These are phyloP conservation scores for Bradypodion pumilum DNA, from an alignment of 2,797 vertebrate genomes.

Conservation along the genomic window DNA sequence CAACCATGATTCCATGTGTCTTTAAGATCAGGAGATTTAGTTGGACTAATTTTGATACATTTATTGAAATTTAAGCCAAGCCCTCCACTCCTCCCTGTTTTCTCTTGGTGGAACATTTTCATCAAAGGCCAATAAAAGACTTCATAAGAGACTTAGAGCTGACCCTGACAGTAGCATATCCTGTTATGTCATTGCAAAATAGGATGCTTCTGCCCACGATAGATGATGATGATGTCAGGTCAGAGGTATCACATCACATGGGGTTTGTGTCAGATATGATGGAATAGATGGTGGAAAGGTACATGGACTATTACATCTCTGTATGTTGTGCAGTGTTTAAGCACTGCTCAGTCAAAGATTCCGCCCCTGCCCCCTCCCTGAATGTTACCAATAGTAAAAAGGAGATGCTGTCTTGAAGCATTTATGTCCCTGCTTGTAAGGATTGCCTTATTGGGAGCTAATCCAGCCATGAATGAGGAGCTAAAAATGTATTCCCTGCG, in stretches of 20 bases:
- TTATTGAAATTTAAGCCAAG: background rate
- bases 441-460: conserved; percentile 4
- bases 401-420: background rate
- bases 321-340: background rate
- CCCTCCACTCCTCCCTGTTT: background rate
- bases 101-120: background rate
- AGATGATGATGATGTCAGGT: background rate
- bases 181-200: background rate
- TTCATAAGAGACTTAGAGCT: background rate
- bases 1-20: background rate
- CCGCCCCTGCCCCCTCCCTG: background rate
- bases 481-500: background rate
- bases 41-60: background rate
- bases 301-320: background rate
- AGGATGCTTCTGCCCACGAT: background rate
- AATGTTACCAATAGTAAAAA: background rate
- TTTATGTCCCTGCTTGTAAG: background rate
- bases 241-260: background rate
- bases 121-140: background rate
- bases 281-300: background rate
- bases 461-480: background rate
- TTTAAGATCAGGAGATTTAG: background rate
- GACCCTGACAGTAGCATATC: background rate
- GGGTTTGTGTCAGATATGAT: background rate
- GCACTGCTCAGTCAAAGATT: background rate